Percentiles rank a stretch among this genome's conserved stretches.
These are phyloP conservation scores for Tachycineta bicolor DNA, from an alignment of 2,113 vertebrate species.

Conservation along the genomic window DNA sequence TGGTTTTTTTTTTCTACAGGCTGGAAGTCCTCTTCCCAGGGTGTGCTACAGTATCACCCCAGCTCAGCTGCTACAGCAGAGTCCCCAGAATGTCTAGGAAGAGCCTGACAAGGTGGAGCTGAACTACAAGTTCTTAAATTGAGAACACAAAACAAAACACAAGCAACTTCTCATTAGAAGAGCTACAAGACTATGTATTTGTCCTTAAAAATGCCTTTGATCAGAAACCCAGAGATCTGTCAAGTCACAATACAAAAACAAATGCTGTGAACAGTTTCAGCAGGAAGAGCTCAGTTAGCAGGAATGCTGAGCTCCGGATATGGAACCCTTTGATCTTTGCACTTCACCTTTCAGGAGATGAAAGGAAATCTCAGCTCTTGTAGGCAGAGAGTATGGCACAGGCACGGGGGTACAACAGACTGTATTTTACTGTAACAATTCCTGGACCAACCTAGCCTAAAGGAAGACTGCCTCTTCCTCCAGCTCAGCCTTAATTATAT, in stretches of 20 bases:
- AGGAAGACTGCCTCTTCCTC: not conserved
- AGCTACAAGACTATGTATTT: slow-evolving; percentile 41
- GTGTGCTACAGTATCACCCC: not conserved
- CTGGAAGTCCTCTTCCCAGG: not conserved
- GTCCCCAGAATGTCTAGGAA: not conserved
- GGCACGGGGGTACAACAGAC: not conserved
- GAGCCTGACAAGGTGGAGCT: slow-evolving; percentile 15
- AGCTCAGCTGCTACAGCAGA: not conserved
- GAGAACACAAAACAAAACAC: slow-evolving; percentile 4
- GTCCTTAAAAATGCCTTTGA: slow-evolving; percentile 52
- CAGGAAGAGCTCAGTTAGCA: slow-evolving; percentile 55
- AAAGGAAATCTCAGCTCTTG: not conserved
- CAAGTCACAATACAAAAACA: slow-evolving; percentile 44
- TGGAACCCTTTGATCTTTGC: slow-evolving; percentile 45
- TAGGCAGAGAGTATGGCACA: not conserved
- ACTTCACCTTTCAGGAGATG: slow-evolving; percentile 32
- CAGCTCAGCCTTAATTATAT: not conserved
- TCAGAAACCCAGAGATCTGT: slow-evolving; percentile 43
- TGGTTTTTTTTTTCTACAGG: accelerated
- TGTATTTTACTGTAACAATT: not conserved
- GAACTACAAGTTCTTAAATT: slow-evolving; percentile 5
- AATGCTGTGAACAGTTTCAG: slow-evolving; percentile 28
- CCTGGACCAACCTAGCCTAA: not conserved
- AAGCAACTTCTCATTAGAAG: not conserved
- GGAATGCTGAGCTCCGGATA: slow-evolving; percentile 27